These are phyloP conservation scores for Lithophane socia DNA, from an alignment of 2,888 invertebrate genomes.

Conservation along the genomic window DNA sequence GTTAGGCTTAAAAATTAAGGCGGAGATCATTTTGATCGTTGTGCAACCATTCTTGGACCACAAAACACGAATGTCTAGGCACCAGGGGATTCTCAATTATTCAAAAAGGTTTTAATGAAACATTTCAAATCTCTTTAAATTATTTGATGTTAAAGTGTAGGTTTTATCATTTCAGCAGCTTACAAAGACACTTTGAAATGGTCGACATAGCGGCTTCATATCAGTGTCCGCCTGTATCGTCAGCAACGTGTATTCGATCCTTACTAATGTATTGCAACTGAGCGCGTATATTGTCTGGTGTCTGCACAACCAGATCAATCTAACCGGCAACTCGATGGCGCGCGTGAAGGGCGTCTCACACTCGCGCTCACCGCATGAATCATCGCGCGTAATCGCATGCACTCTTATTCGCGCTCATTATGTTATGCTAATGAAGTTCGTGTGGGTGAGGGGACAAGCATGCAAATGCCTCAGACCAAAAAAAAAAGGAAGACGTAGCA, in stretches of 20 bases:
- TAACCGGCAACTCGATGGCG: not conserved
- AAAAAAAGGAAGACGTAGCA: too few species aligned
- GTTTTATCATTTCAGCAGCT: not conserved
- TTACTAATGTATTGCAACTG: not conserved
- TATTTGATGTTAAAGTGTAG: not conserved
- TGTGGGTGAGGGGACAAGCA: not conserved
- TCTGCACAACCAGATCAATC: not conserved
- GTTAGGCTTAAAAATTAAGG: not conserved
- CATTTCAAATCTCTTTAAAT: not conserved
- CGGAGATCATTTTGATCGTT: not conserved
- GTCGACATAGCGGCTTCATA: not conserved
- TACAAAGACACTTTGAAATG: not conserved
- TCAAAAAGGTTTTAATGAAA: not conserved
- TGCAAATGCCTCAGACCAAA: too few species aligned
- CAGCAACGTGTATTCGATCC: too few species aligned
- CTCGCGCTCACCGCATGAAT: conserved; percentile 28
- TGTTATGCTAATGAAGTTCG: conserved; percentile 51
- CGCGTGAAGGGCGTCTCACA: not conserved
- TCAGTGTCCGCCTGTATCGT: not conserved
- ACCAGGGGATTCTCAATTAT: not conserved
- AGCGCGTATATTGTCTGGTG: conserved; percentile 6
- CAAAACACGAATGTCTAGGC: too few species aligned
- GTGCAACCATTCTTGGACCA: not conserved
- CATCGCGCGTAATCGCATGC: conserved; percentile 37
- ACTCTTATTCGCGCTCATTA: conserved; percentile 44